A percentile compares a stretch with the other conserved stretches of the same genome.
Conservation (phyloP, 2,888 invertebrate genomes). For the Melikaiella ostensackeni region DNA sequence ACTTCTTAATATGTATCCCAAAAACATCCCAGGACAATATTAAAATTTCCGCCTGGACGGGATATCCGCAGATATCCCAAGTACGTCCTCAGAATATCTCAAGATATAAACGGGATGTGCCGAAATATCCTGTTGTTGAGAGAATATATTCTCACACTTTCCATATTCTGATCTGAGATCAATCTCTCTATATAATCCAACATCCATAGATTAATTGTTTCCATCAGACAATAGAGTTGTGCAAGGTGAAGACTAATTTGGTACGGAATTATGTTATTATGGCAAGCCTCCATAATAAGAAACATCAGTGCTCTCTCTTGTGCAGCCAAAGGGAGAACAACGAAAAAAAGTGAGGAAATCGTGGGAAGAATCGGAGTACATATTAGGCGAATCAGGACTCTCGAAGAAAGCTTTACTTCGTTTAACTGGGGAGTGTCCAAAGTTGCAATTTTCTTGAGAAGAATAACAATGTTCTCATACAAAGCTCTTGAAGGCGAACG, state of each 20-base stretch:
- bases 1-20: too few species aligned
- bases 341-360: slow-evolving; percentile 9
- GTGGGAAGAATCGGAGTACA: slow-evolving; percentile 18
- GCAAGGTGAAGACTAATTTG: slow-evolving; percentile 25
- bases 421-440: background rate
- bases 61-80: too few species aligned
- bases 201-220: slow-evolving; percentile 25
- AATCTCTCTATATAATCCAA: background rate
- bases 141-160: slow-evolving; percentile 25
- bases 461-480: background rate
- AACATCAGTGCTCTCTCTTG: slow-evolving; percentile 23
- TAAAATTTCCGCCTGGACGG: too few species aligned
- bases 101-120: too few species aligned
- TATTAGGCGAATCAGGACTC: slow-evolving; percentile 10
- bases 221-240: slow-evolving; percentile 4
- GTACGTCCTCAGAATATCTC: too few species aligned
- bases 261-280: slow-evolving; percentile 16
- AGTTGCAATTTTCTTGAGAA: background rate
- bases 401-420: background rate
- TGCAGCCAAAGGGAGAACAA: slow-evolving; percentile 8
- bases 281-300: slow-evolving; percentile 24
- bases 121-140: too few species aligned
- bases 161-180: slow-evolving; percentile 5
- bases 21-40: too few species aligned
- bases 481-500: background rate